Evolutionary conservation across 2,888 invertebrate species (phyloP).

Genomic region (Chironomus riparius): DNA sequence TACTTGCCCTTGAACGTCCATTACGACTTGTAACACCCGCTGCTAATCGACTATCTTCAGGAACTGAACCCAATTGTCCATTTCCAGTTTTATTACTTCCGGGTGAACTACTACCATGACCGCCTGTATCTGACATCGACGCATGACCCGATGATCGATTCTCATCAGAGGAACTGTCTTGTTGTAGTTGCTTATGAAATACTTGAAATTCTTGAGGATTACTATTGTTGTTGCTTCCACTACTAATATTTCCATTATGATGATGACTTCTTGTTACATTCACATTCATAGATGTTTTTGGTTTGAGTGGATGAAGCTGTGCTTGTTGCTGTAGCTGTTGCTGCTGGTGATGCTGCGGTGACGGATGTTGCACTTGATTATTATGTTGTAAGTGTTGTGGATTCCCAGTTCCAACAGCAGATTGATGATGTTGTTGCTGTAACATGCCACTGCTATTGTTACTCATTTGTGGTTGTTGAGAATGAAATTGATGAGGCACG

Average conservation of each 20-base stretch:
- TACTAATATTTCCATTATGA: slow-evolving; percentile 32
- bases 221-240: neutral
- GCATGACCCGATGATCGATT: slow-evolving; percentile 88
- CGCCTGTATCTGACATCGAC: slow-evolving; percentile 86
- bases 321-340: neutral
- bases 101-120: slow-evolving; percentile 50
- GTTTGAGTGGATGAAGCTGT: neutral
- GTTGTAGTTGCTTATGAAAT: slow-evolving; percentile 43
- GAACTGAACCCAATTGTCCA: slow-evolving; percentile 42
- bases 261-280: slow-evolving; percentile 36
- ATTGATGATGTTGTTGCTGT: neutral
- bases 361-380: neutral
- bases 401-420: neutral
- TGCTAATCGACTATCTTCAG: slow-evolving; percentile 50
- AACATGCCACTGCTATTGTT: neutral
- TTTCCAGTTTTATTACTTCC: slow-evolving; percentile 43
- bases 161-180: slow-evolving; percentile 71
- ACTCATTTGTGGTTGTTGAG: slow-evolving; percentile 12
- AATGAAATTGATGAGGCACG: slow-evolving; percentile 24
- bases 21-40: slow-evolving; percentile 58
- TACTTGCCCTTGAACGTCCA: slow-evolving; percentile 51
- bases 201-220: slow-evolving; percentile 52
- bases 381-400: neutral
- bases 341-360: neutral
- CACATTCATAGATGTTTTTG: slow-evolving; percentile 14